These are phyloP conservation scores for Hypercompe scribonia DNA, from an alignment of 2,888 invertebrate genomes.

Conservation along the genomic window DNA sequence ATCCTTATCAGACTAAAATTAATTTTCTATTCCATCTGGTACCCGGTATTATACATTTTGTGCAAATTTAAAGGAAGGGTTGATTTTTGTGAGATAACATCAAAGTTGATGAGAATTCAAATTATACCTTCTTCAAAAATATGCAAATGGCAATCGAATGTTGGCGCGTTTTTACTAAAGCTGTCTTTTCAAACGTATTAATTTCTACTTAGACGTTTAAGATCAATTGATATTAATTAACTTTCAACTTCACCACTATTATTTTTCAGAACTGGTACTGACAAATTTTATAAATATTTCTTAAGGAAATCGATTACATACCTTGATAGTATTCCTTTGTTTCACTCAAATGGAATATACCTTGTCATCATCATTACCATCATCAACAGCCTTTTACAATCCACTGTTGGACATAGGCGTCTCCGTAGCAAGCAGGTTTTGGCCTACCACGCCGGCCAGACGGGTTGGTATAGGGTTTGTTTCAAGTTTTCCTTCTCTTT, in stretches of 20 bases:
- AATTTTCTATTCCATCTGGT: slow-evolving; percentile 60
- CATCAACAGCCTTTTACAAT: too few relatives aligned
- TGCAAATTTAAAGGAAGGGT: slow-evolving; percentile 58
- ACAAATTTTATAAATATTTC: not conserved
- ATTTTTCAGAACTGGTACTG: not conserved
- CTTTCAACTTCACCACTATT: not conserved
- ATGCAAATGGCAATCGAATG: slow-evolving; percentile 61
- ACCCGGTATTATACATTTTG: slow-evolving; percentile 55
- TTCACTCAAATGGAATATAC: not conserved
- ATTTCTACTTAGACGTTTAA: slow-evolving; percentile 31
- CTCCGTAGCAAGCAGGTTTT: too few relatives aligned
- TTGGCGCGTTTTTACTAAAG: slow-evolving; percentile 45
- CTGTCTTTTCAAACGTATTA: slow-evolving; percentile 42
- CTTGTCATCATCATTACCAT: too few relatives aligned
- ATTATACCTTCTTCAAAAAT: slow-evolving; percentile 61
- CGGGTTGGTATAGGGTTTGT: too few relatives aligned
- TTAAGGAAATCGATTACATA: not conserved
- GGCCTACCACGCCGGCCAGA: too few relatives aligned
- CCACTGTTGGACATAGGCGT: too few relatives aligned
- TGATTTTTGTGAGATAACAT: slow-evolving; percentile 62
- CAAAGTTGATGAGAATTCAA: slow-evolving; percentile 63
- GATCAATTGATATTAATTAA: slow-evolving; percentile 28
- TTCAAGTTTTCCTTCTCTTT: too few relatives aligned
- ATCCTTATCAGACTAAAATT: slow-evolving; percentile 53
- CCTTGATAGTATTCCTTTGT: not conserved